A percentile compares a stretch with the other conserved stretches of the same genome.
Conservation (phyloP, 2,113 vertebrate genomes). For the Pangasianodon gigas region DNA sequence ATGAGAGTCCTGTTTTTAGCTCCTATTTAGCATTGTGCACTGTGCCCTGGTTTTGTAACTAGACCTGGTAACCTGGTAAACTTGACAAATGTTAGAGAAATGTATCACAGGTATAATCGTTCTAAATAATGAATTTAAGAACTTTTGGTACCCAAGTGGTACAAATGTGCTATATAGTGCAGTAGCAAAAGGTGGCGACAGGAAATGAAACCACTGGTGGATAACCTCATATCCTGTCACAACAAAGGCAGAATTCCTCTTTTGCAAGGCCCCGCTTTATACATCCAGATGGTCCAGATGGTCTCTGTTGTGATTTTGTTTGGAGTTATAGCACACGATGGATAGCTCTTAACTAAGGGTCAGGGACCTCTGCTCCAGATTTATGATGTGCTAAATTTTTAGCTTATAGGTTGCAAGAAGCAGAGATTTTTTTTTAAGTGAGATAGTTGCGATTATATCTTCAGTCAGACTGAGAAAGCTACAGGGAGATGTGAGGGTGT, state of each 20-base stretch:
- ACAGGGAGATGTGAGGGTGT: conserved; percentile 18
- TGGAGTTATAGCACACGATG: neutral
- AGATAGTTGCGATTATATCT: neutral
- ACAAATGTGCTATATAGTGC: neutral
- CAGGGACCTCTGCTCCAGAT: neutral
- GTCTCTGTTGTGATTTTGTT: neutral
- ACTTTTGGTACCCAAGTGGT: neutral
- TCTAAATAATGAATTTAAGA: neutral
- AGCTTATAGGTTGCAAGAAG: neutral
- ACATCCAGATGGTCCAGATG: neutral
- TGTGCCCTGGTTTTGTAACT: neutral
- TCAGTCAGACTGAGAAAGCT: neutral
- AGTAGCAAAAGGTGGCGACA: conserved; percentile 3
- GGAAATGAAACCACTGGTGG: conserved; percentile 35
- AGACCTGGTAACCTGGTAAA: neutral
- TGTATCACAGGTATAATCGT: too few species aligned
- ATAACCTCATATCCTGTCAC: conserved; percentile 42
- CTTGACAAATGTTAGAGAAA: neutral
- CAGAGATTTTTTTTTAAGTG: neutral
- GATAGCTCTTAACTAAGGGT: neutral
- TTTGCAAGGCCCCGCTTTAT: conserved; percentile 6
- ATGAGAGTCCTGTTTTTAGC: neutral
- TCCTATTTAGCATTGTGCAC: neutral
- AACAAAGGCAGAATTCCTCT: conserved; percentile 21
- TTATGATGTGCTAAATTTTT: neutral